Percentiles rank a stretch among this genome's conserved stretches.
Evolutionary conservation across 2,797 vertebrate genomes (phyloP).

Genomic region (Octomys mimax): DNA sequence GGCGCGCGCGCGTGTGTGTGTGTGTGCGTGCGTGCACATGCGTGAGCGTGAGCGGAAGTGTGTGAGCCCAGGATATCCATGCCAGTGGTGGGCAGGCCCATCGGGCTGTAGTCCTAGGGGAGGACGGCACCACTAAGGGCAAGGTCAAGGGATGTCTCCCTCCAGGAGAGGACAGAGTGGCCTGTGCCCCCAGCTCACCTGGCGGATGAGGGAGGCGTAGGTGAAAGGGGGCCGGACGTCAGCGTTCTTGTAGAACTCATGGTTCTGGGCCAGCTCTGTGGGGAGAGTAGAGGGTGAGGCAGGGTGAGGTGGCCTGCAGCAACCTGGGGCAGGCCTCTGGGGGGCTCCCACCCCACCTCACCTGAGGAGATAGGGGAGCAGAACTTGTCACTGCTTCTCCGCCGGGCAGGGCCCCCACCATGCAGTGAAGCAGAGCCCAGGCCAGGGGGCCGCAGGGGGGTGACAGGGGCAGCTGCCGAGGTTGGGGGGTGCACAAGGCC

Average conservation of each 20-base stretch:
- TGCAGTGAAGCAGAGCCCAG: slow-evolving; percentile 98
- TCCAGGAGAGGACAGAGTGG: not conserved
- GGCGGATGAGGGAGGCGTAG: slow-evolving; percentile 99
- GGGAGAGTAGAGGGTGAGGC: slow-evolving; percentile 1
- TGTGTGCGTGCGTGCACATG: not conserved
- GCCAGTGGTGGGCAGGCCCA: not conserved
- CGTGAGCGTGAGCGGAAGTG: not conserved
- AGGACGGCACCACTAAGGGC: not conserved
- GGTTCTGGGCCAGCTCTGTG: slow-evolving; percentile 99
- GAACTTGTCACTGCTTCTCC: slow-evolving; percentile 98
- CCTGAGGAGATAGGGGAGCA: slow-evolving; percentile 99
- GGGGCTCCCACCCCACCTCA: slow-evolving; percentile 79
- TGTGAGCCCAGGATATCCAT: not conserved
- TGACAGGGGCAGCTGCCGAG: slow-evolving; percentile 97
- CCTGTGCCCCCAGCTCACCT: slow-evolving; percentile 90
- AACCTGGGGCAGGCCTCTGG: not conserved
- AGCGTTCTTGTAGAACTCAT: slow-evolving; percentile 99
- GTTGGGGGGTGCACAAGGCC: slow-evolving; percentile 98
- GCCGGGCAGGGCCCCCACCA: slow-evolving; percentile 94
- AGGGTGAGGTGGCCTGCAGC: not conserved
- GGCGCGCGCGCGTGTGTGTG: not conserved
- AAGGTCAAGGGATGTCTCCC: not conserved
- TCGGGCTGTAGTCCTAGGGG: accelerated
- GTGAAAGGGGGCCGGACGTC: slow-evolving; percentile 99
- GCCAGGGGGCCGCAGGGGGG: slow-evolving; percentile 97